These are phyloP conservation scores for Patella pellucida DNA, from an alignment of 2,888 invertebrate genomes.

Conservation along the genomic window DNA sequence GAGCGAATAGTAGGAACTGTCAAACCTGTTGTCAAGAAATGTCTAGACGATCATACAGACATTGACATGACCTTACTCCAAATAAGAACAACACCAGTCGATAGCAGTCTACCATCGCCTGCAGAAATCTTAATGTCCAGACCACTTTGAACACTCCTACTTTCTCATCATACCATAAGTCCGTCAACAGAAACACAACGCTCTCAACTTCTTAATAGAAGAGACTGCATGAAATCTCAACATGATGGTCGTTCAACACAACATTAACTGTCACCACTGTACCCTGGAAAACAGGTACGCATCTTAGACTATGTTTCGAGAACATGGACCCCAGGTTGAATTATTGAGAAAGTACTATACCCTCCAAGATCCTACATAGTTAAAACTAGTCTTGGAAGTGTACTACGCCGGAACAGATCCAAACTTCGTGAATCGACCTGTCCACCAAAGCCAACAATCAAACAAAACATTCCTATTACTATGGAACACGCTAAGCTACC, in stretches of 20 bases:
- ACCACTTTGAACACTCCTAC: neutral
- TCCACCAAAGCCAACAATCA: no score
- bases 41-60: neutral
- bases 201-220: neutral
- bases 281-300: neutral
- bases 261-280: neutral
- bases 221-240: neutral
- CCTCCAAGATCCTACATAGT: neutral
- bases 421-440: neutral
- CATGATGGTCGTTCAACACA: neutral
- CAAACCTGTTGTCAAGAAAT: constrained; percentile 8
- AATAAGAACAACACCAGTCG: constrained; percentile 13
- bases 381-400: neutral
- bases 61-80: constrained; percentile 13
- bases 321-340: constrained; percentile 5
- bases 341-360: neutral
- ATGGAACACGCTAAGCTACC: no score
- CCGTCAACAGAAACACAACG: neutral
- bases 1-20: constrained; percentile 16
- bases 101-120: neutral
- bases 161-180: neutral
- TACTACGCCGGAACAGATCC: neutral
- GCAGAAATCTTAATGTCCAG: constrained; percentile 4
- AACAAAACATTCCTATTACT: neutral
- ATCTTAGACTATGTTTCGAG: neutral